Percentiles rank a stretch among this genome's conserved stretches.
Conservation (phyloP, 92 coral and sea anemone species). For the Pocillopora meandrina region DNA sequence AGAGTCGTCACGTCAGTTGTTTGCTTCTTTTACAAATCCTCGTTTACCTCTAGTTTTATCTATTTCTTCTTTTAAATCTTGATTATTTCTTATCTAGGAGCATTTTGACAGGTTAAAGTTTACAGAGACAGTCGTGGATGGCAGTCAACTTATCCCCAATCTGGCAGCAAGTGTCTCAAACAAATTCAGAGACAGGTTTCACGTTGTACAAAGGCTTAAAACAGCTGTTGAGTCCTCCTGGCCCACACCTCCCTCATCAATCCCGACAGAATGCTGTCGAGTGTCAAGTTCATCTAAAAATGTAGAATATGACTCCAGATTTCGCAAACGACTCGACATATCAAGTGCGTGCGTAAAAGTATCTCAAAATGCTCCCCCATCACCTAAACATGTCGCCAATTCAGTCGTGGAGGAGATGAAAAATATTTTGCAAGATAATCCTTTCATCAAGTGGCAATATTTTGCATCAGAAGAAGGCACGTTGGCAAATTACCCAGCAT, state of each 20-base stretch:
- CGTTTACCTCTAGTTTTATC: no score
- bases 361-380: slow-evolving; percentile 15
- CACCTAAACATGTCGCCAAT: slow-evolving; percentile 44
- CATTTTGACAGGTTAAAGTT: slow-evolving; percentile 48
- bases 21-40: no score
- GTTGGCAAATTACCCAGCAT: slow-evolving; percentile 41
- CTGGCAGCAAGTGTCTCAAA: slow-evolving; percentile 33
- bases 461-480: background rate
- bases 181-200: slow-evolving; percentile 48
- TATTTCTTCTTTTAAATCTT: no score
- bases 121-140: slow-evolving; percentile 35
- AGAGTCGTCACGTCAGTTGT: no score
- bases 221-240: slow-evolving; percentile 51
- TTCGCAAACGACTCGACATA: slow-evolving; percentile 45
- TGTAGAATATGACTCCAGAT: slow-evolving; percentile 58
- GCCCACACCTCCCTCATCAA: slow-evolving; percentile 1
- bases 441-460: slow-evolving; percentile 60
- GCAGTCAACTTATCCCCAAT: slow-evolving; percentile 21
- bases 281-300: slow-evolving; percentile 5
- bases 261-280: slow-evolving; percentile 52
- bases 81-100: slow-evolving; percentile 13
- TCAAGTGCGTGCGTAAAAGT: slow-evolving; percentile 34
- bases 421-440: slow-evolving; percentile 4
- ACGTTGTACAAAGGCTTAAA: slow-evolving; percentile 27
- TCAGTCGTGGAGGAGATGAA: slow-evolving; percentile 40